Base-by-base conservation (phyloP, 1,140 invertebrate species). In the Leptopilina clavipes region DNA sequence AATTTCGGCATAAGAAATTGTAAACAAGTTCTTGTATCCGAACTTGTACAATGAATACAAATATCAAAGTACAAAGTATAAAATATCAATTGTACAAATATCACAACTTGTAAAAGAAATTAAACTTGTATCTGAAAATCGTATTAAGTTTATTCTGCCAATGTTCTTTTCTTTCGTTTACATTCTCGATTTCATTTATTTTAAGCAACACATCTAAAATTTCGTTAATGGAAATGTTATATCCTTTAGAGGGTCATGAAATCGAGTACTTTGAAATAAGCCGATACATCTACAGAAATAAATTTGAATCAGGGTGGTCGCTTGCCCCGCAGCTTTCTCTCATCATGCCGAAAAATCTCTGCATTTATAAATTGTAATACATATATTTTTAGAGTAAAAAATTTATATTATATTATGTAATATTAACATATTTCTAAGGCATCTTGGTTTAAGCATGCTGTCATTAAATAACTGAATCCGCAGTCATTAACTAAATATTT, bases 281-380 rank as follows among this genome's bases (percentile, higher is more conserved):
- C 17, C 72, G 37, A 19, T 25, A 79, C 22, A 79, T 71, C 40
- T 76, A 71, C 0, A 48, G 11, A 37, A 79, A 79, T 9, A 76
- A 45, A 25, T 73, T 73, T 0, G 75, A n/a, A 71, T 79, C 78
- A 0, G 78, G 78, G 43, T 79, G 78, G 3, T 79, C 78, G 17
- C 76, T 79, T 7, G n/a, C 37, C 0, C 77, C 43, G 44, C 77
- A 79, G 12, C n/a, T 54, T 54, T 56, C 76, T 37, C 78, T 48
- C 56, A 76, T 76, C 12, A 79, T 79, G 8, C 74, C 74, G n/a
- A 73, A 76, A 71, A 79, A 78, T 54, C 71, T 37, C 78, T 79
- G 31, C 56, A 76, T 76, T 31, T 14, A 31, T 45, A 54, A 31
- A 56, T n/a, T 18, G 2, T 7, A 12, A 54, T 14, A 73, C 2